Evolutionary conservation across 92 coral and sea anemone genomes (phyloP).

Genomic region (Metridium senile): DNA sequence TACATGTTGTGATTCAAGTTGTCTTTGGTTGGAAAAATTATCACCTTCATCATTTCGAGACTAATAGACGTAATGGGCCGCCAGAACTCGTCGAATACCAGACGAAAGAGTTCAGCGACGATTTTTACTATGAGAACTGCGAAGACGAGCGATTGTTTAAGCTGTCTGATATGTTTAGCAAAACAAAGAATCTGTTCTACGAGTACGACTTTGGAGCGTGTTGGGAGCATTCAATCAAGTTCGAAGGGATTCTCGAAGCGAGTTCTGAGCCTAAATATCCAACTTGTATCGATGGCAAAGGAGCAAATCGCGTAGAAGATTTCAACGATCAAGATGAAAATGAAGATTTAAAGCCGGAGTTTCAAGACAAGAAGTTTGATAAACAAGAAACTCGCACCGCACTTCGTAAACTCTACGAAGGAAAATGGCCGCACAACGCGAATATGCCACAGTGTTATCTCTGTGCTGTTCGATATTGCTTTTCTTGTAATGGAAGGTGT

Average conservation of each 20-base stretch:
- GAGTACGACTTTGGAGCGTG: constrained; percentile 40
- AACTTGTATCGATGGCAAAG: constrained; percentile 31
- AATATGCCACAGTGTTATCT: constrained; percentile 26
- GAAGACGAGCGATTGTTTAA: constrained; percentile 34
- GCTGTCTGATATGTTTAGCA: constrained; percentile 28
- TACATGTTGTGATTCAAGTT: constrained; percentile 36
- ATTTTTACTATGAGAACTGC: background rate
- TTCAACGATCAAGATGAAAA: constrained; percentile 18
- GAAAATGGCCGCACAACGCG: constrained; percentile 33
- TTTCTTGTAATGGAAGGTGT: constrained; percentile 37
- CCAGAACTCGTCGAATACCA: background rate
- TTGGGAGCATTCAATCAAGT: background rate
- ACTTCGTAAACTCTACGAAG: constrained; percentile 24
- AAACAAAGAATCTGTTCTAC: constrained; percentile 24
- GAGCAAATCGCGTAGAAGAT: constrained; percentile 39
- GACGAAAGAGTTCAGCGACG: background rate
- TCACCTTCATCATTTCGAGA: constrained; percentile 30
- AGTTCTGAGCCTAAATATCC: constrained; percentile 14
- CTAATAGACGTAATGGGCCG: background rate
- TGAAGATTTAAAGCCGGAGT: constrained; percentile 21
- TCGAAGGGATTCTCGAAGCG: background rate
- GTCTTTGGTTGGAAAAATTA: constrained; percentile 35
- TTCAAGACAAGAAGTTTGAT: background rate
- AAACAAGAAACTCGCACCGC: background rate
- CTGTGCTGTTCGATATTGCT: constrained; percentile 1